Conservation (phyloP, 2,113 vertebrate genomes). For the Apus apus region DNA sequence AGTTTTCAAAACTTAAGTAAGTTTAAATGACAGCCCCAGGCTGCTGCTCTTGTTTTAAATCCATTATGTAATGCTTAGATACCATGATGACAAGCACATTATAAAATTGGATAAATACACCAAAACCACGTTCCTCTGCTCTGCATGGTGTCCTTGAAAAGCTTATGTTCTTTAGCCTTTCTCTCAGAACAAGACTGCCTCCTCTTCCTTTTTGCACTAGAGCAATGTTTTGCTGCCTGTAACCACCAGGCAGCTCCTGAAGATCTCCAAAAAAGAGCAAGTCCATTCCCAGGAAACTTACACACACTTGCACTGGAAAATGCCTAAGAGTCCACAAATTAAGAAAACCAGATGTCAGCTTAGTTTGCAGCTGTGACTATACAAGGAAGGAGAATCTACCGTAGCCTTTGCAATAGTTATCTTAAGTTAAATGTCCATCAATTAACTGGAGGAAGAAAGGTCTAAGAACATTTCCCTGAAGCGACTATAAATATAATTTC, state of each 20-base stretch:
- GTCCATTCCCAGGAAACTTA: not conserved
- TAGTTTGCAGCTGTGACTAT: not conserved
- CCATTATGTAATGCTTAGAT: not conserved
- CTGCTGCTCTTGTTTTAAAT: slow-evolving; percentile 8
- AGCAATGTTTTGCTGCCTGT: not conserved
- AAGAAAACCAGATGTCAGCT: not conserved
- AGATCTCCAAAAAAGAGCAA: not conserved
- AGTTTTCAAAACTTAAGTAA: not conserved
- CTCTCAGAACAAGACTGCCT: not conserved
- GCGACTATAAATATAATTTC: not conserved
- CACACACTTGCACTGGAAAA: not conserved
- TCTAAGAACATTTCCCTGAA: slow-evolving; percentile 15
- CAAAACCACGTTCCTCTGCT: not conserved
- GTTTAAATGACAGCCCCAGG: not conserved
- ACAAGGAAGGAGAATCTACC: not conserved
- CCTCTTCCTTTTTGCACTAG: not conserved
- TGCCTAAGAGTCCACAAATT: not conserved
- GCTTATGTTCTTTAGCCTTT: not conserved
- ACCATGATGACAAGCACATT: not conserved
- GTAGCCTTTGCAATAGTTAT: not conserved
- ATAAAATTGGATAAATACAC: not conserved
- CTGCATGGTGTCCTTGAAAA: not conserved
- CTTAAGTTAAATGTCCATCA: not conserved
- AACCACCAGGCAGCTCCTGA: not conserved
- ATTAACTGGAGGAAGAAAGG: not conserved